Evolutionary conservation across 2,888 invertebrate species (phyloP).

Genomic region (Prosopocoilus inquinatus): DNA sequence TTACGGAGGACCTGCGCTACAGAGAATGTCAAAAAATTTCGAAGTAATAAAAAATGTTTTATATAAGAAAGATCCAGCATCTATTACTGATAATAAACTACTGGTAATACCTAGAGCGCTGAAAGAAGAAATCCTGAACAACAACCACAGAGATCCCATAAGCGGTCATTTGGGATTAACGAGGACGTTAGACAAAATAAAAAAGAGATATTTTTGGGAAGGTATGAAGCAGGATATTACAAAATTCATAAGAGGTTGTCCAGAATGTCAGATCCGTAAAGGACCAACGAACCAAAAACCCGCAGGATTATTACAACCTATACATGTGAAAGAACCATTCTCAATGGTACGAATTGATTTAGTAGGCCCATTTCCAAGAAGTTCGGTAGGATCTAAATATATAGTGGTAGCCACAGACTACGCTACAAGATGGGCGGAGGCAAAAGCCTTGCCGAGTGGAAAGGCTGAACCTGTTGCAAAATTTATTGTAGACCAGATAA

Average conservation of each 20-base stretch:
- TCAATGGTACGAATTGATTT: conserved; percentile 13
- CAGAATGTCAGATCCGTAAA: conserved; percentile 28
- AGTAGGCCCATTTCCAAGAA: too few relatives aligned
- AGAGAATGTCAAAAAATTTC: background rate
- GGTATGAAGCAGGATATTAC: conserved; percentile 4
- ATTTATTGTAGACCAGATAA: too few relatives aligned
- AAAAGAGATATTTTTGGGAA: conserved; percentile 25
- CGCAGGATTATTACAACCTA: conserved; percentile 16
- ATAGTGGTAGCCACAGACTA: too few relatives aligned
- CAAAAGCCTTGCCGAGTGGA: too few relatives aligned
- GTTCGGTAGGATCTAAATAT: too few relatives aligned
- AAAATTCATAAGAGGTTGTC: conserved; percentile 21
- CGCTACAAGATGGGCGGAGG: too few relatives aligned
- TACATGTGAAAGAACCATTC: conserved; percentile 13
- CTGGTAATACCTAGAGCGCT: conserved; percentile 25
- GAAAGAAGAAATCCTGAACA: conserved; percentile 23
- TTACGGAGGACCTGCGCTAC: too few relatives aligned
- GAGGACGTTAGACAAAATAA: conserved; percentile 24
- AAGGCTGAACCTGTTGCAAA: too few relatives aligned
- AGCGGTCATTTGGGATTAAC: conserved; percentile 25
- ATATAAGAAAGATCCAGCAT: background rate
- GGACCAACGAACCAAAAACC: conserved; percentile 18
- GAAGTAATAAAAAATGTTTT: background rate
- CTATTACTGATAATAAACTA: conserved; percentile 1
- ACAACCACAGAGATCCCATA: conserved; percentile 23